Percentiles rank a stretch among this genome's conserved stretches.
Conservation (phyloP, 2,113 vertebrate species). For the Planiliza haematocheilus region DNA sequence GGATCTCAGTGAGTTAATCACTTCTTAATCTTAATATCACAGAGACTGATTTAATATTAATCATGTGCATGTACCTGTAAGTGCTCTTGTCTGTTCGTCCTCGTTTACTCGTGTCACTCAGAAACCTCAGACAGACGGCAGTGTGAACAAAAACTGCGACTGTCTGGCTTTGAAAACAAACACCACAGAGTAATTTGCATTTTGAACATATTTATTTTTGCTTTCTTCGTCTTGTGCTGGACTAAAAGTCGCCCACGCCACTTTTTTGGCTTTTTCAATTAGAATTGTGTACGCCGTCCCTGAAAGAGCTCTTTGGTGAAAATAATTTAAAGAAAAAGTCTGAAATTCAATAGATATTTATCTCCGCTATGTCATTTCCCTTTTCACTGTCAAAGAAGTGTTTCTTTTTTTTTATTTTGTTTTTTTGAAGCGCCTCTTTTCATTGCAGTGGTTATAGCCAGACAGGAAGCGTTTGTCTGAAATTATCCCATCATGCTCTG, state of each 20-base stretch:
- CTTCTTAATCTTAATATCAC: too few relatives aligned
- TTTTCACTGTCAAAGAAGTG: constrained; percentile 20
- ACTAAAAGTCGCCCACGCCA: neutral
- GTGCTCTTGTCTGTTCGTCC: too few relatives aligned
- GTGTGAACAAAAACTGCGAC: neutral
- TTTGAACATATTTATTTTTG: constrained; percentile 11
- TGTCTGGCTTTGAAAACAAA: neutral
- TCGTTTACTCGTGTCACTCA: too few relatives aligned
- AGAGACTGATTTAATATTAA: too few relatives aligned
- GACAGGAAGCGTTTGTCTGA: constrained; percentile 6
- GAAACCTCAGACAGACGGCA: too few relatives aligned
- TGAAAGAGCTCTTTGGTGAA: neutral
- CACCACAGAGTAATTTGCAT: constrained; percentile 18
- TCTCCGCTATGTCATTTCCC: constrained; percentile 20
- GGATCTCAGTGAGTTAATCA: too few relatives aligned
- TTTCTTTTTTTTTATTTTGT: constrained; percentile 24
- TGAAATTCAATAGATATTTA: constrained; percentile 11
- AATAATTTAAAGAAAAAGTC: neutral
- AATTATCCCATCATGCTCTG: constrained; percentile 39
- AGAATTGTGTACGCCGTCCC: neutral
- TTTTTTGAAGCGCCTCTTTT: constrained; percentile 24
- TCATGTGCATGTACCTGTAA: too few relatives aligned
- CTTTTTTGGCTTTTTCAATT: neutral
- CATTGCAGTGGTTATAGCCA: neutral
- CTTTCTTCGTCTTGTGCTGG: neutral